Percentiles rank a stretch among this genome's conserved stretches.
These are phyloP conservation scores for Trichogramma pretiosum DNA, from an alignment of 1,140 invertebrate species.

Conservation along the genomic window DNA sequence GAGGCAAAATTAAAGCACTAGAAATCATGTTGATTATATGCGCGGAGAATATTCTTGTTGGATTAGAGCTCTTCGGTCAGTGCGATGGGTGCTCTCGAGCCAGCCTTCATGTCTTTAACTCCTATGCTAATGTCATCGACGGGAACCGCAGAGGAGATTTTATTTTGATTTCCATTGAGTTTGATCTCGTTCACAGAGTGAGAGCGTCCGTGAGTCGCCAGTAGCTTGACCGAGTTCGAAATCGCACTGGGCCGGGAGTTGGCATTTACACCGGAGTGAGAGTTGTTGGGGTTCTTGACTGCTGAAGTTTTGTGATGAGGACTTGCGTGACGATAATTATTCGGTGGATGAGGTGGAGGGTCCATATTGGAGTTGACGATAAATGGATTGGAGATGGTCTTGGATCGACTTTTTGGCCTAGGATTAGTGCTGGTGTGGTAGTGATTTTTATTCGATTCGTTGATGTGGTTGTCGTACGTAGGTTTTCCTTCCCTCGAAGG, in stretches of 20 bases:
- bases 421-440: constrained; percentile 12
- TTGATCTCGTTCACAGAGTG: constrained; percentile 68
- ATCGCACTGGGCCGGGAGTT: constrained; percentile 17
- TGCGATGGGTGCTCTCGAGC: constrained; percentile 54
- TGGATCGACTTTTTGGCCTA: constrained; percentile 30
- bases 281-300: background rate
- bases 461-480: background rate
- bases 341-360: background rate
- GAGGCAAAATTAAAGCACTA: too few species aligned
- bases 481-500: constrained; percentile 5
- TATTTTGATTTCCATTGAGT: constrained; percentile 59
- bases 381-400: constrained; percentile 28
- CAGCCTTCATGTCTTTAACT: constrained; percentile 47
- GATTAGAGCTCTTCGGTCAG: constrained; percentile 55
- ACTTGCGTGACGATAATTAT: background rate
- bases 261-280: constrained; percentile 12
- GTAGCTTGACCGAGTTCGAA: constrained; percentile 37
- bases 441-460: constrained; percentile 1
- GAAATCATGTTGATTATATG: too few species aligned
- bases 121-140: constrained; percentile 54
- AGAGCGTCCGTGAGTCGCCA: constrained; percentile 57
- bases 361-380: constrained; percentile 17
- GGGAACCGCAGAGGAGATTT: constrained; percentile 53
- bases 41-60: too few species aligned
- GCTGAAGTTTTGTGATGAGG: constrained; percentile 1